A percentile compares a stretch with the other conserved stretches of the same genome.
phyloP scores from a whole-genome alignment of 2,888 invertebrate species.

The Nowickia ferox region DNA sequence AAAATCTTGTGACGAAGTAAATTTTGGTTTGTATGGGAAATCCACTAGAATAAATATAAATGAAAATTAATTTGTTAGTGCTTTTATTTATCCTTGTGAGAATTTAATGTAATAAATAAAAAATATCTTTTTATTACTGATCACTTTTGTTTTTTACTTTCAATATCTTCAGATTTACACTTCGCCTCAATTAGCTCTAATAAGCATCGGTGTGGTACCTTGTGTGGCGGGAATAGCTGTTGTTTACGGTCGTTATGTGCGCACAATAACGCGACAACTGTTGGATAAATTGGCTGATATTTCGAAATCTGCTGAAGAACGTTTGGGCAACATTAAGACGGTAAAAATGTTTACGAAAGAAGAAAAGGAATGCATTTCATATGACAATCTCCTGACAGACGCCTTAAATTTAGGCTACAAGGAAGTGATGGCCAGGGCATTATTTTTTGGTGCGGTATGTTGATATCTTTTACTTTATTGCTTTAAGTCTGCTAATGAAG shows the following conservation, averaged over 20 bases:
- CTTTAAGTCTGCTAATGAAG: background rate
- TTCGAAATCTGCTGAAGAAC: constrained; percentile 93
- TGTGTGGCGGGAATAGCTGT: constrained; percentile 93
- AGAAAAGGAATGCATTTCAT: constrained; percentile 88
- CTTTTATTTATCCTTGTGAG: background rate
- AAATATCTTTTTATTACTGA: background rate
- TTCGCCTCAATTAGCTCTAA: constrained; percentile 93
- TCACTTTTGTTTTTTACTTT: background rate
- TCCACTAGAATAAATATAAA: too few species aligned
- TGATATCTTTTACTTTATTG: background rate
- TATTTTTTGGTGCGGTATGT: constrained; percentile 94
- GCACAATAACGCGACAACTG: constrained; percentile 91
- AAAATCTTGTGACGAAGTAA: too few species aligned
- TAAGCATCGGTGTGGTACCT: constrained; percentile 94
- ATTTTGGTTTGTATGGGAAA: too few species aligned
- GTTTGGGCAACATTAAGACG: constrained; percentile 94
- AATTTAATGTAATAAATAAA: background rate
- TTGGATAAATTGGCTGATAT: constrained; percentile 88
- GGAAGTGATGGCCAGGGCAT: constrained; percentile 93
- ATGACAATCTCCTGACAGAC: constrained; percentile 87
- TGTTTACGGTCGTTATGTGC: constrained; percentile 92
- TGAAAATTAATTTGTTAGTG: too few species aligned
- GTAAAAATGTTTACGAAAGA: constrained; percentile 97
- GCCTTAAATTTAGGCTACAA: constrained; percentile 92
- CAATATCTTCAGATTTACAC: constrained; percentile 89